Evolutionary conservation across 1,140 invertebrate species (phyloP), one percentile per base, ranked within the genome.

Genomic region (Charaxes varanes): DNA sequence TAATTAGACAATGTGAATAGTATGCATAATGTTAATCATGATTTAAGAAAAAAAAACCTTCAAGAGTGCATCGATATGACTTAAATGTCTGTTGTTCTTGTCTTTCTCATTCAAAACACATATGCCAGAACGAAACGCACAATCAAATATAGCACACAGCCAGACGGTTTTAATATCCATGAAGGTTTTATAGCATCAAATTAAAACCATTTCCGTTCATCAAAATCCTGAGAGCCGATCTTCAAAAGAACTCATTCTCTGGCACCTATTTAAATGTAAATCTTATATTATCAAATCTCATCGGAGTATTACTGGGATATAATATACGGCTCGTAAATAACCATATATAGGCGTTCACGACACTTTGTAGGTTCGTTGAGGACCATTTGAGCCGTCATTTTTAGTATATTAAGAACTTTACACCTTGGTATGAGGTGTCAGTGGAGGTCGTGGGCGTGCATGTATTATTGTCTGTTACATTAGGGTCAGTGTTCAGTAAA

Each of bases 211-310:
- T 30, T 27, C 24, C 11, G 10, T 30, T 38, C 27, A 18, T 36
- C 6, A 11, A 36, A 4, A 45, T 38, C 27, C 42, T 37, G 37
- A 21, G n/a, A 30, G 21, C 26, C 6, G 24, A 23, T 30, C 17
- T 32, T 37, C 37, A 63, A 60, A 53, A 50, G 53, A 41, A 56
- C 52, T 58, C 36, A 54, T 43, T 45, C 46, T 36, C 11, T 36
- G 41, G 55, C 56, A 65, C 55, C 59, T 43, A 69, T 74, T 70
- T 62, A 49, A 47, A 74, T 74, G 62, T 67, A 48, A 74, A 74
- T 74, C 36, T 11, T 12, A 32, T 41, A 51, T 36, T 52, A 60
- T 61, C 45, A 33, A 57, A 64, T 55, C 51, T 71, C 62, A 67
- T 65, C 57, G 48, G 46, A 41, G 55, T 64, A 62, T 68, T 55